These are phyloP conservation scores for Pogonus chalceus DNA, from an alignment of 1,140 invertebrate species.

Conservation along the genomic window DNA sequence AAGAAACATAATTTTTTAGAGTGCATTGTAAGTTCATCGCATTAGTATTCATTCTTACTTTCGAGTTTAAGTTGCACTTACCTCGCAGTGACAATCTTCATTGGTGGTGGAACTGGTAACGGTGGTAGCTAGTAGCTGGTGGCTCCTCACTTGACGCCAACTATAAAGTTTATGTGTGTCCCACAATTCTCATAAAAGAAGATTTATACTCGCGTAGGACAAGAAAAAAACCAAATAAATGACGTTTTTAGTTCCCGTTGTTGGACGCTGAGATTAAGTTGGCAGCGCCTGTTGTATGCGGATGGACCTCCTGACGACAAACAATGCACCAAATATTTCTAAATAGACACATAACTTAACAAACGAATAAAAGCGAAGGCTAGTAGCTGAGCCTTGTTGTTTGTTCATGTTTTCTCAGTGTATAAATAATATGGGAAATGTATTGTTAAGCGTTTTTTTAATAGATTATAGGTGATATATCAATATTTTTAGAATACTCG, in stretches of 20 bases:
- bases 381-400: background rate
- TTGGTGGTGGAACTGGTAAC: no score
- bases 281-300: background rate
- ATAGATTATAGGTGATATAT: background rate
- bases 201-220: slow-evolving; percentile 4
- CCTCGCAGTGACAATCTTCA: no score
- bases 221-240: slow-evolving; percentile 3
- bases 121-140: no score
- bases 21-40: no score
- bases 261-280: slow-evolving; percentile 3
- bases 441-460: background rate
- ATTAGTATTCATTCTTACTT: no score
- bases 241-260: slow-evolving; percentile 4
- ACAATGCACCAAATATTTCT: slow-evolving; percentile 2
- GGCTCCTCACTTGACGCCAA: slow-evolving; percentile 3
- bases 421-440: background rate
- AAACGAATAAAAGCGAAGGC: background rate
- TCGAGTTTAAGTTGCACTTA: no score
- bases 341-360: slow-evolving; percentile 4
- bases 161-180: slow-evolving; percentile 6
- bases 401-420: background rate
- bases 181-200: slow-evolving; percentile 6
- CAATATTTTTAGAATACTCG: background rate
- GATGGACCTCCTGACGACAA: background rate
- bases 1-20: no score